phyloP scores from a whole-genome alignment of 1,140 invertebrate genomes.

The Drosophila triauraria region DNA sequence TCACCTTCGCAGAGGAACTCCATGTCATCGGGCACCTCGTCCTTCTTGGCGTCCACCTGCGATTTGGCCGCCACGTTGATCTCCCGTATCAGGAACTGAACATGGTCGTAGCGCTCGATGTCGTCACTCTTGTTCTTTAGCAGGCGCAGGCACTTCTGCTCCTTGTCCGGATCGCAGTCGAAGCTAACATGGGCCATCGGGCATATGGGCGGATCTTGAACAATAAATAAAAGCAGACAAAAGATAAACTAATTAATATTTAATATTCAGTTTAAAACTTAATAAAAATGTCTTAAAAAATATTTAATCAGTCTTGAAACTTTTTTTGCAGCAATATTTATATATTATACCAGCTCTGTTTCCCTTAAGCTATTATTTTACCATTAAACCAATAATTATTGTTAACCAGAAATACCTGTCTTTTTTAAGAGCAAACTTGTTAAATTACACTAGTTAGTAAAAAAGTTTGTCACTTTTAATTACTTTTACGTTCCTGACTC shows the following conservation, averaged over 20 bases:
- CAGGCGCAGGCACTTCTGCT: slow-evolving; percentile 80
- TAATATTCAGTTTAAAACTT: not conserved
- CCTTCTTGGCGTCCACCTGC: slow-evolving; percentile 84
- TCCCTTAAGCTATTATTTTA: not conserved
- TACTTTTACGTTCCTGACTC: slow-evolving; percentile 3
- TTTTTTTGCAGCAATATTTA: no score
- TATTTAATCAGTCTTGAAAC: no score
- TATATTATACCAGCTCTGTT: no score
- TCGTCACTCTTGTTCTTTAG: slow-evolving; percentile 84
- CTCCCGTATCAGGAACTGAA: slow-evolving; percentile 97
- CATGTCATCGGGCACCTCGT: slow-evolving; percentile 88
- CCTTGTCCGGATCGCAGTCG: slow-evolving; percentile 76
- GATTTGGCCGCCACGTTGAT: slow-evolving; percentile 86
- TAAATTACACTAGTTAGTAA: not conserved
- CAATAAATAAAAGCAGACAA: not conserved
- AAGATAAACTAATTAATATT: no score
- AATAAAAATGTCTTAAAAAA: not conserved
- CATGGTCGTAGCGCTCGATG: slow-evolving; percentile 91
- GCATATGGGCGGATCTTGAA: slow-evolving; percentile 17
- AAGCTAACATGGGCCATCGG: slow-evolving; percentile 72
- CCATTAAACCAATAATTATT: not conserved
- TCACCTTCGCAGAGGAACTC: slow-evolving; percentile 83
- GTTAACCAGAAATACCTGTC: not conserved
- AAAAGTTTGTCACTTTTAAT: not conserved
- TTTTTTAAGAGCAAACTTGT: no score